These are phyloP conservation scores for Molorchus minor DNA, from an alignment of 2,888 invertebrate genomes.

Conservation along the genomic window DNA sequence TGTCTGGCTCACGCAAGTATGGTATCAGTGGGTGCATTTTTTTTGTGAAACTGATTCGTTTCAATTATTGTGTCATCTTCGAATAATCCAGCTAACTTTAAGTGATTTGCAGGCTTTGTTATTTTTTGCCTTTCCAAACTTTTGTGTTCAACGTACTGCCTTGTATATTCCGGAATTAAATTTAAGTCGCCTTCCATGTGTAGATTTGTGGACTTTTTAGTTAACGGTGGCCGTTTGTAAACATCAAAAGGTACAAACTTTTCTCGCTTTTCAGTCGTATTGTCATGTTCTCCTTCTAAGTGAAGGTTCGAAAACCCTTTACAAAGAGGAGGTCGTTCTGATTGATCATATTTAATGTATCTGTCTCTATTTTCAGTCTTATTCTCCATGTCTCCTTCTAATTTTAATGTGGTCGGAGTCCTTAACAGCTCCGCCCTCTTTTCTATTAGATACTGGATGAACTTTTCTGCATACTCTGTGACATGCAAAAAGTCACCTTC, in stretches of 20 bases:
- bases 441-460: conserved; percentile 62
- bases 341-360: conserved; percentile 62
- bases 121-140: conserved; percentile 48
- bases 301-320: conserved; percentile 63
- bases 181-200: conserved; percentile 62
- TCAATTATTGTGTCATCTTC: conserved; percentile 60
- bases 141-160: conserved; percentile 54
- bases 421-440: conserved; percentile 62
- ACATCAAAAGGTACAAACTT: conserved; percentile 62
- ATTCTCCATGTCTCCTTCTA: conserved; percentile 60
- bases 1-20: conserved; percentile 48
- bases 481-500: conserved; percentile 64
- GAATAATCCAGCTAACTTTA: conserved; percentile 62
- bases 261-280: conserved; percentile 61
- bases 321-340: conserved; percentile 60
- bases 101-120: conserved; percentile 52
- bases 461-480: conserved; percentile 64
- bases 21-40: conserved; percentile 57
- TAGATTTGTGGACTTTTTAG: conserved; percentile 61
- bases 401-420: conserved; percentile 57
- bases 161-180: conserved; percentile 63
- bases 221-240: conserved; percentile 59
- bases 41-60: conserved; percentile 58
- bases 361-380: conserved; percentile 65
- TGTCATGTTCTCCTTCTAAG: conserved; percentile 62